Evolutionary conservation across 2,113 vertebrate species (phyloP).

Genomic region (Tauraco erythrolophus): DNA sequence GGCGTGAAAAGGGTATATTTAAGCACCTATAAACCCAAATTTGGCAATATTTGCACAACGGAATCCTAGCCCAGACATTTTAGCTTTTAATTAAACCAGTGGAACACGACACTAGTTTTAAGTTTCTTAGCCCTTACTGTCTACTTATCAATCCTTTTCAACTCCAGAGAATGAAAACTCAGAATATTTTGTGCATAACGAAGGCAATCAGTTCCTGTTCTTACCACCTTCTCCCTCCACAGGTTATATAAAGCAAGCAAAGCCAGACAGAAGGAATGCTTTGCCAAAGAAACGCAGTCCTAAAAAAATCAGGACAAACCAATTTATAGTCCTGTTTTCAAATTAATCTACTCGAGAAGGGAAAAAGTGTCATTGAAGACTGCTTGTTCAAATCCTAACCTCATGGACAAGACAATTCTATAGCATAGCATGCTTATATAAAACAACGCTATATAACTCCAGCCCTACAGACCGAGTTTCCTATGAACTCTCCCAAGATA

Average conservation of each 20-base stretch:
- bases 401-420: rapidly evolving
- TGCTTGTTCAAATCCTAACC: background rate
- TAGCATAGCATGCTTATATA: rapidly evolving
- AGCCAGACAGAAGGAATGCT: background rate
- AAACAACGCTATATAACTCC: rapidly evolving
- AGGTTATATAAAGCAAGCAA: background rate
- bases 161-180: background rate
- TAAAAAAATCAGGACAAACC: background rate
- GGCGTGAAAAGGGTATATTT: background rate
- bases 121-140: background rate
- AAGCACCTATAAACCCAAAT: background rate
- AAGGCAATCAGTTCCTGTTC: background rate
- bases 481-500: background rate
- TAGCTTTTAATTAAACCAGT: background rate
- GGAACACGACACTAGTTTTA: background rate
- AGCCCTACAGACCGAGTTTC: rapidly evolving
- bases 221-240: background rate
- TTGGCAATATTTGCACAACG: background rate
- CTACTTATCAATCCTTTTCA: background rate
- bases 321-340: background rate
- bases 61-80: background rate
- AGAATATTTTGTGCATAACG: background rate
- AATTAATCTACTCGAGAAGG: background rate
- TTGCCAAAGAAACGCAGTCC: background rate
- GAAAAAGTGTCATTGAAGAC: background rate